Conservation (phyloP, 1,140 invertebrate species). For the Trialeurodes vaporariorum region DNA sequence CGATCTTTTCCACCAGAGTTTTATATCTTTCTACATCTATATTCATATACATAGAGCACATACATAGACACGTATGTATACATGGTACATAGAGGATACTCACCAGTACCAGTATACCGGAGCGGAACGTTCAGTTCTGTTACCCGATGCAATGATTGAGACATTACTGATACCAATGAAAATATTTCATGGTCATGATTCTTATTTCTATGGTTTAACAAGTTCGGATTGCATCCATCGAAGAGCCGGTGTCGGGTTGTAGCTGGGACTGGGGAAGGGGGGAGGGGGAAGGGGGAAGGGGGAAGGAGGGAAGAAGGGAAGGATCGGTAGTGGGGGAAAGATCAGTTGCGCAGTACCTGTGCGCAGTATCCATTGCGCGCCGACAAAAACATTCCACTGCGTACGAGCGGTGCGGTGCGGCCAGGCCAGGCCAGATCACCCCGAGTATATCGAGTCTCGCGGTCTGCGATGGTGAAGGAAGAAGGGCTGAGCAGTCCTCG, state of each 20-base stretch:
- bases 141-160: background rate
- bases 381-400: background rate
- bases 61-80: too few species aligned
- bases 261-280: too few species aligned
- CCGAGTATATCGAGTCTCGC: too few species aligned
- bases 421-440: too few species aligned
- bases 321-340: background rate
- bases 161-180: background rate
- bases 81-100: too few species aligned
- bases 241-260: background rate
- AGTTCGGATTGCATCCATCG: background rate
- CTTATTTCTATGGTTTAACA: background rate
- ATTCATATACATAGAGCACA: too few species aligned
- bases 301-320: background rate
- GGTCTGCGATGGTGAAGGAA: too few species aligned
- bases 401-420: background rate
- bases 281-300: background rate
- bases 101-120: too few species aligned
- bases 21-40: too few species aligned
- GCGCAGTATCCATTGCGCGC: background rate
- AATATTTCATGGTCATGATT: slow-evolving; percentile 1
- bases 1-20: too few species aligned
- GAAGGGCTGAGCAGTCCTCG: too few species aligned
- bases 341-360: background rate
- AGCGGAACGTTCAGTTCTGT: too few species aligned